These are phyloP conservation scores for Nyctibius bracteatus DNA, from an alignment of 2,113 vertebrate species.

Conservation along the genomic window DNA sequence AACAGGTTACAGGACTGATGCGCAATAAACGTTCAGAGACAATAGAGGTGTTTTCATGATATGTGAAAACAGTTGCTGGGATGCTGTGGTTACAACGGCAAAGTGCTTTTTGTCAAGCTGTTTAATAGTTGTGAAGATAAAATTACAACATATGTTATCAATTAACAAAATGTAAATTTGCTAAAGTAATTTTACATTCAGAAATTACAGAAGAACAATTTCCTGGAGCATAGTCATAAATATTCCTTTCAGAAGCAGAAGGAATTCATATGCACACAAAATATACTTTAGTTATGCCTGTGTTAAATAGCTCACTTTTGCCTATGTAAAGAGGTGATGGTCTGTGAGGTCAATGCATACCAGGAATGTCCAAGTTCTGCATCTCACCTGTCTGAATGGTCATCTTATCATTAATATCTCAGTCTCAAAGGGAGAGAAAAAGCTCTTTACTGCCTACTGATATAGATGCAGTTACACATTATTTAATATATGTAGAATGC, in stretches of 20 bases:
- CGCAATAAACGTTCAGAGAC: not conserved
- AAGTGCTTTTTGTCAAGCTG: not conserved
- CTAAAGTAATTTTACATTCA: conserved; percentile 7
- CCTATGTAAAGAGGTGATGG: not conserved
- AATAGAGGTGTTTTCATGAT: not conserved
- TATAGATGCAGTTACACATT: not conserved
- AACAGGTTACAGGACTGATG: not conserved
- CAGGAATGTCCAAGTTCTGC: not conserved
- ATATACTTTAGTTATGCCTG: not conserved
- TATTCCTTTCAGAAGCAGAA: not conserved
- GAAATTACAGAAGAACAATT: conserved; percentile 27
- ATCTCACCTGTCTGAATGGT: not conserved
- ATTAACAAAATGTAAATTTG: conserved; percentile 31
- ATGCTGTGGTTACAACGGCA: conserved; percentile 13
- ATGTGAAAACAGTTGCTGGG: not conserved
- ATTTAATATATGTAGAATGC: not conserved
- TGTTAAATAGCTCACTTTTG: not conserved
- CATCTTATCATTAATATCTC: not conserved
- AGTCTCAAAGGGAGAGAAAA: not conserved
- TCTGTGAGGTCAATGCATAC: not conserved
- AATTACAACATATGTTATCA: conserved; percentile 27
- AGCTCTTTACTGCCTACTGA: not conserved
- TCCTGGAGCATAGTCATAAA: conserved; percentile 5
- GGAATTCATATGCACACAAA: not conserved
- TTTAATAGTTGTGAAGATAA: not conserved